These are phyloP conservation scores for Norana najaformis DNA, from an alignment of 2,888 invertebrate genomes.

Conservation along the genomic window DNA sequence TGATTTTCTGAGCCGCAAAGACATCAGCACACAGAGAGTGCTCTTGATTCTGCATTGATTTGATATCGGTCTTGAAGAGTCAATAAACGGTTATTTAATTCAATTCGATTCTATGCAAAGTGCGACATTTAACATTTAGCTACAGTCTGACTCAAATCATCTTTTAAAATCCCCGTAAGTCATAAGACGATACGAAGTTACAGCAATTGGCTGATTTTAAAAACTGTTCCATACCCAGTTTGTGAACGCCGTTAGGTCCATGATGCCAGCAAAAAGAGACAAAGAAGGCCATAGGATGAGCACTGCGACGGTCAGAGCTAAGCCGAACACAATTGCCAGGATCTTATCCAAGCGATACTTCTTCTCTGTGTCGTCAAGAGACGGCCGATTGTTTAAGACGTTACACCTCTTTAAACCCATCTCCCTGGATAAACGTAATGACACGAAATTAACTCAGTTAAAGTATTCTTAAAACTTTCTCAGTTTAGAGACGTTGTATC, in stretches of 20 bases:
- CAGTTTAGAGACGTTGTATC: no score
- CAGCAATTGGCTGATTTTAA: neutral
- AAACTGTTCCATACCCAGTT: slow-evolving; percentile 49
- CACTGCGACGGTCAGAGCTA: slow-evolving; percentile 47
- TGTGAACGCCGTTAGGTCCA: slow-evolving; percentile 49
- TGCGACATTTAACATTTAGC: no score
- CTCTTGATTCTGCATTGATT: no score
- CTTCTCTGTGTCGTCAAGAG: slow-evolving; percentile 50
- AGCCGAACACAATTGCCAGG: slow-evolving; percentile 49
- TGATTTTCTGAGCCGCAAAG: no score
- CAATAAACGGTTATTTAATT: no score
- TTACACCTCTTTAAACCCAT: slow-evolving; percentile 50
- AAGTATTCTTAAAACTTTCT: no score
- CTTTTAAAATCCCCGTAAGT: no score
- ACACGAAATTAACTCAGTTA: neutral
- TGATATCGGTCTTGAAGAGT: no score
- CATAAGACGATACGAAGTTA: no score
- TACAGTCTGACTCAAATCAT: no score
- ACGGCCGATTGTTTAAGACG: slow-evolving; percentile 54
- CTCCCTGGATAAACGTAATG: slow-evolving; percentile 49
- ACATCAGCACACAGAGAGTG: no score
- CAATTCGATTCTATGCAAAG: no score
- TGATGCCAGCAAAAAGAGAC: slow-evolving; percentile 49
- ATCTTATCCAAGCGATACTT: slow-evolving; percentile 50
- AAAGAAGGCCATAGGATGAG: slow-evolving; percentile 55